Base-by-base conservation (phyloP, 2,888 invertebrate genomes). In the Aspidiotus rigidus region DNA sequence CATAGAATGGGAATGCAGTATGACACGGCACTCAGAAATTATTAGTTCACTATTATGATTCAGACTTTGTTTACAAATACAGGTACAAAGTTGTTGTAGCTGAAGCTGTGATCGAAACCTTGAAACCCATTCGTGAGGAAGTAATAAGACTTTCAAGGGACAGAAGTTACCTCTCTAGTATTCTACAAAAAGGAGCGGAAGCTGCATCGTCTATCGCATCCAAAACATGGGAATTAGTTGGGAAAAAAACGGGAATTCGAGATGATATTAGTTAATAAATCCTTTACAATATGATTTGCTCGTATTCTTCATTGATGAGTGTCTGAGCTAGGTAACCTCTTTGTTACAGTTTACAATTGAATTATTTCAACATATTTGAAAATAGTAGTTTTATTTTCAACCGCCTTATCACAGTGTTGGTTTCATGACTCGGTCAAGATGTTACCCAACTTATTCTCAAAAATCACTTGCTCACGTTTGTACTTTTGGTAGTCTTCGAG, bases 51-150 rank as follows among this genome's bases (percentile, higher is more conserved):
- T 13, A 39, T n/a, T 8, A 41, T 16, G 62, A 40, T 70, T 62
- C 28, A 53, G 62, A 53, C n/a, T 64, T 17, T 64, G 64, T 69
- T 16, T 69, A 49, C 62, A 57, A 53, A 78, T 79, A 72, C 73
- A 84, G 84, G 73, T 92, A 89, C 76, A 93, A 93, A 79, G 74
- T 82, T 8, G 75, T 82, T 0, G 83, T 92, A 2, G 87, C 90
- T 0, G 88, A 90, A 69, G 83, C 83, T n/a, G 77, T 93, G 0
- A 82, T 87, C 42, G 84, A 85, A 72, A 82, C 84, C 76, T 75
- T 93, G 40, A 80, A 79, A 55, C 92, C 92, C 3, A 88, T 93
- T 74, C 82, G 86, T 73, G 77, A 79, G 62, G 79, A 83, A 77
- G 83, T 86, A 72, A 74, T 79, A 2, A 76, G 82, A 69, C 81